phyloP scores from a whole-genome alignment of 2,113 vertebrate species.

The Sceloporus tristichus region DNA sequence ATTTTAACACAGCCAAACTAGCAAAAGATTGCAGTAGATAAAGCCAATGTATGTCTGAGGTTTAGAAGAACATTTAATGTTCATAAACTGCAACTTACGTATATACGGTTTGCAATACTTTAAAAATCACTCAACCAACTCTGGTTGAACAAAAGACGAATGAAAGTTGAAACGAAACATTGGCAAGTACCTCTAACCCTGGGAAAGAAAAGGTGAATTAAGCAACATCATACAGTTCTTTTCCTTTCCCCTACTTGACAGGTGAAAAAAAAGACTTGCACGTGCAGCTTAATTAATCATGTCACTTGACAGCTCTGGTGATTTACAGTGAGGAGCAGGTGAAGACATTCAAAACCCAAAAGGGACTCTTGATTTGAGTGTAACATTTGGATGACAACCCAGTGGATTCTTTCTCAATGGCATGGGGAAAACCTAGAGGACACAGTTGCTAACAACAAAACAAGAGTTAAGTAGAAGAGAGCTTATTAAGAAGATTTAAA shows the following conservation, averaged over 20 bases:
- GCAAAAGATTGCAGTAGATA: not conserved
- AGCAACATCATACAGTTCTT: constrained; percentile 72
- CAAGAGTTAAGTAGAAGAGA: constrained; percentile 70
- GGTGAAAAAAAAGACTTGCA: constrained; percentile 90
- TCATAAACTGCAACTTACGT: constrained; percentile 15
- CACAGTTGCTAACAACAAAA: constrained; percentile 74
- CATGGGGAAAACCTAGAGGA: constrained; percentile 65
- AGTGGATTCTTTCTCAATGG: constrained; percentile 83
- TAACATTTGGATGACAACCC: constrained; percentile 84
- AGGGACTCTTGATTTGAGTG: constrained; percentile 79
- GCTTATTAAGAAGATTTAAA: constrained; percentile 71
- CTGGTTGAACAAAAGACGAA: constrained; percentile 45
- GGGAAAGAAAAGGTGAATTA: constrained; percentile 70
- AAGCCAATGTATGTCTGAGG: not conserved
- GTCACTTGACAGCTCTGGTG: constrained; percentile 88
- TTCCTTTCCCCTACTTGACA: constrained; percentile 82
- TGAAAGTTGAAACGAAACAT: constrained; percentile 67
- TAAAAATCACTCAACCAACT: constrained; percentile 49
- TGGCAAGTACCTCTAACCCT: constrained; percentile 61
- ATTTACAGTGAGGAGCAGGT: constrained; percentile 97
- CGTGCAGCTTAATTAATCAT: constrained; percentile 92
- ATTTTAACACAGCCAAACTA: not conserved
- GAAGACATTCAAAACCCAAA: constrained; percentile 90
- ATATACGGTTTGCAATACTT: constrained; percentile 44
- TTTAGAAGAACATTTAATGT: constrained; percentile 31